Percentiles rank a stretch among this genome's conserved stretches.
Conservation (phyloP, 2,888 invertebrate species). For the Camptogramma bilineatum region DNA sequence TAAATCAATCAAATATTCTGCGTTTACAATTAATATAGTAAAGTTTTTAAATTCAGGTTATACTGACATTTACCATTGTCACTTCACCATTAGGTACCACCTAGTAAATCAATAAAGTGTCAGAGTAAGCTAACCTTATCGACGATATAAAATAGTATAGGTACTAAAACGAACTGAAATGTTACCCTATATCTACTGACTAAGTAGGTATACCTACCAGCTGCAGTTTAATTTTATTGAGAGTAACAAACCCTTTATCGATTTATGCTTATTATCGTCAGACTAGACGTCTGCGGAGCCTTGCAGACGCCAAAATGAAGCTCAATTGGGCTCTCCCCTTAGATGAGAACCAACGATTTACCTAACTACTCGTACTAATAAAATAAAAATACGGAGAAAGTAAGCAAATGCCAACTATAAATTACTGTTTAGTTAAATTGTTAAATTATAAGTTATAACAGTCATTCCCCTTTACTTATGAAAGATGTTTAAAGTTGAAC, state of each 20-base stretch:
- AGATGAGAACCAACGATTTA: slow-evolving; percentile 21
- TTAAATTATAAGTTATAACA: too few species aligned
- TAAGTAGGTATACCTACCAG: not conserved
- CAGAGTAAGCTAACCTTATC: not conserved
- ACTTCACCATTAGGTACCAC: not conserved
- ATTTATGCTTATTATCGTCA: slow-evolving; percentile 29
- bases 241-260: slow-evolving; percentile 17
- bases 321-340: slow-evolving; percentile 41
- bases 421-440: too few species aligned
- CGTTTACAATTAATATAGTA: too few species aligned
- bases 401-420: not conserved
- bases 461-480: too few species aligned
- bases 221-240: not conserved
- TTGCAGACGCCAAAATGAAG: slow-evolving; percentile 35
- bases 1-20: too few species aligned
- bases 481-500: too few species aligned
- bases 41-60: too few species aligned
- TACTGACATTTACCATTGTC: not conserved
- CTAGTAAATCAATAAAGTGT: not conserved
- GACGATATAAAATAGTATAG: not conserved
- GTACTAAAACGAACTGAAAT: not conserved
- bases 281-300: slow-evolving; percentile 34
- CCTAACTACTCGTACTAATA: slow-evolving; percentile 4
- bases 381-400: not conserved
- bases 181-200: not conserved